These are phyloP conservation scores for Acleris holmiana DNA, from an alignment of 2,888 invertebrate genomes.

Conservation along the genomic window DNA sequence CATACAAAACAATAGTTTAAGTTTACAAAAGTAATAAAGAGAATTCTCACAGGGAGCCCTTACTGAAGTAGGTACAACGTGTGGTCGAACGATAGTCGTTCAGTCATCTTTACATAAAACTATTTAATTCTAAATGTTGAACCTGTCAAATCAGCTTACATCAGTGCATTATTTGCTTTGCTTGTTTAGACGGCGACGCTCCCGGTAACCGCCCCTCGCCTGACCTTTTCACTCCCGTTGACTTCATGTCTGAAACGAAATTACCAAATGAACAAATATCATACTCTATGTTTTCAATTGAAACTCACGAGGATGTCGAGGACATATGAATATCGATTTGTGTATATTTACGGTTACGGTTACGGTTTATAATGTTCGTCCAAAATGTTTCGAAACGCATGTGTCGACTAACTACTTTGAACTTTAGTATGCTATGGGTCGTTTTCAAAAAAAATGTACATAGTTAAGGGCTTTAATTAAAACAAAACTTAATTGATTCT, in stretches of 20 bases:
- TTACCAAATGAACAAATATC: background rate
- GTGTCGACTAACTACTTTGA: too few relatives aligned
- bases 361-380: too few relatives aligned
- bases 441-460: too few relatives aligned
- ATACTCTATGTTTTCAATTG: background rate
- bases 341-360: too few relatives aligned
- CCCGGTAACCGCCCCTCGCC: constrained; percentile 76
- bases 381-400: too few relatives aligned
- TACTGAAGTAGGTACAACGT: constrained; percentile 34
- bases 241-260: constrained; percentile 65
- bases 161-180: constrained; percentile 75
- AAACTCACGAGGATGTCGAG: background rate
- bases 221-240: constrained; percentile 73
- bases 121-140: constrained; percentile 50
- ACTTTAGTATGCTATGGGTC: too few relatives aligned
- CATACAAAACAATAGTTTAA: constrained; percentile 6
- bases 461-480: too few relatives aligned
- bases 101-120: constrained; percentile 49
- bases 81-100: constrained; percentile 48
- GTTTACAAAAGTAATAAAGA: constrained; percentile 10
- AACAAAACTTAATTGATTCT: too few relatives aligned
- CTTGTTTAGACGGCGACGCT: constrained; percentile 79
- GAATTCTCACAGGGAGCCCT: constrained; percentile 12
- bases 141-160: constrained; percentile 47
- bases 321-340: too few relatives aligned